Base-by-base conservation (phyloP, 1,140 invertebrate species). In the Philopotamus ludificatus region DNA sequence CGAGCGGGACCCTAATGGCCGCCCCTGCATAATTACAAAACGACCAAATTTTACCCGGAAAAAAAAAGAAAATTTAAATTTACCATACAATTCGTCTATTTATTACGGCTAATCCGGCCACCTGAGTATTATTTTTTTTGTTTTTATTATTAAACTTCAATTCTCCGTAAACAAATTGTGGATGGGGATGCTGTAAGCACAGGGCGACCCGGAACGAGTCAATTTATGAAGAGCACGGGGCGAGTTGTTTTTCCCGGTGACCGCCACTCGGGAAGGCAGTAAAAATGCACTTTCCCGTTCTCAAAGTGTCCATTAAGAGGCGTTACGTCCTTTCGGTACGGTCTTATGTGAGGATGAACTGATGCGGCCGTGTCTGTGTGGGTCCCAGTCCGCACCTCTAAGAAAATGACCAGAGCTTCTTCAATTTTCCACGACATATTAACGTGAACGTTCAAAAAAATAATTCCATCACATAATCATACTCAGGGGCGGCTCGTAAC, bases 231-330 rank as follows among this genome's bases (percentile, higher is more conserved):
- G 23, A 49, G 28, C 4, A 34, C 10, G 39, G 57, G n/a, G 23
- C n/a, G 26, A 42, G 26, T 42, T 41, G 2, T 7, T 25, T 41
- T 16, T 57, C 8, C 25, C 15, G 42, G 18, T 60, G 57, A 60
- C 57, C 57, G 42, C 22, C 44, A 44, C 26, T 20, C 53, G 25
- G 63, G 39, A 22, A 25, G 41, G 68, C 68, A 45, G 61, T 67
- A 70, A 70, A 70, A 67, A 54, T 70, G 68, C 65, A 67, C 68
- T 70, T 65, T 62, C 55, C 51, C 65, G 60, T 65, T 66, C 63
- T 66, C 63, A 58, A 65, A 70, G 68, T 66, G 55, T 70, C 68
- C 68, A 70, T 70, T 70, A 70, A 41, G 53, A 53, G 51, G 39
- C 63, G 57, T 45, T 54, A 45, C 42, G 58, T 62, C 62, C 66